phyloP scores from a whole-genome alignment of 2,797 vertebrate genomes.

The Coregonus sp. region DNA sequence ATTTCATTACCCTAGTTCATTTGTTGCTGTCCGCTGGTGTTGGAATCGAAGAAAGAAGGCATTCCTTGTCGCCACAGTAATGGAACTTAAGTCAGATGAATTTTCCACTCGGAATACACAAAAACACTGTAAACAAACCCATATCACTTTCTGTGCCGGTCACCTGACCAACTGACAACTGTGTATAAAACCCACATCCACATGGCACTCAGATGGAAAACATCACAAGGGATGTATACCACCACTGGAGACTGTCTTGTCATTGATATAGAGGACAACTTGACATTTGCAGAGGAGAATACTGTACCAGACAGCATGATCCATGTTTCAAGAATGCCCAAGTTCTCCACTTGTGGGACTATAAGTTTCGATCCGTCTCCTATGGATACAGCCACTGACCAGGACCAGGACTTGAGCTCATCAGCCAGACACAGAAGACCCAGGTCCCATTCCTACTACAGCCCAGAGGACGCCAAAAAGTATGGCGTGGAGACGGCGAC shows the following conservation, averaged over 20 bases:
- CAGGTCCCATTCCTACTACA: constrained; percentile 66
- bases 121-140: constrained; percentile 55
- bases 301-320: constrained; percentile 53
- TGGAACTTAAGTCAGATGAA: constrained; percentile 31
- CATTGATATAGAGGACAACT: constrained; percentile 1
- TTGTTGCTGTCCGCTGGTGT: neutral
- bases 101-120: constrained; percentile 28
- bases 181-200: constrained; percentile 52
- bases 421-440: constrained; percentile 43
- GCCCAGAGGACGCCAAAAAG: constrained; percentile 48
- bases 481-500: constrained; percentile 36
- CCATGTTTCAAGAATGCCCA: constrained; percentile 41
- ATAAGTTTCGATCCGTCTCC: constrained; percentile 38
- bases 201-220: constrained; percentile 15
- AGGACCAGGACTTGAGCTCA: constrained; percentile 39
- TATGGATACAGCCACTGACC: constrained; percentile 26
- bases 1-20: neutral
- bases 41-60: constrained; percentile 26
- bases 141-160: constrained; percentile 18
- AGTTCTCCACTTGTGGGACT: constrained; percentile 57
- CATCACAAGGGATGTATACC: constrained; percentile 4
- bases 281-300: neutral
- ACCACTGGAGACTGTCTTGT: neutral
- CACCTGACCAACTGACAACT: constrained; percentile 42
- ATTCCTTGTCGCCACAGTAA: constrained; percentile 21